phyloP scores from a whole-genome alignment of 2,888 invertebrate genomes.

The Erpobdella octoculata region DNA sequence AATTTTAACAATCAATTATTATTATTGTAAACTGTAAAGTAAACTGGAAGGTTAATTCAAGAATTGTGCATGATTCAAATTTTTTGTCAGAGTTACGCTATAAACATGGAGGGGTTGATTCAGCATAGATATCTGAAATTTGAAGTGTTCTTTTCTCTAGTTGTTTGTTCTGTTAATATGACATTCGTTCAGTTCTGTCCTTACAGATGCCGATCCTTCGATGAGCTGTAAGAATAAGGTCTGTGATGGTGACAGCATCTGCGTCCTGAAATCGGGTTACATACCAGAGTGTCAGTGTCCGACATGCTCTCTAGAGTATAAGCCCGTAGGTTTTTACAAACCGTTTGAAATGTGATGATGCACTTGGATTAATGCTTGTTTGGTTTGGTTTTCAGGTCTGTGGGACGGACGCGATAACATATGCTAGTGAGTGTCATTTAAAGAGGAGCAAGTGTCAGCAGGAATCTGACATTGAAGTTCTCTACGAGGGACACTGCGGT shows the following conservation, averaged over 20 bases:
- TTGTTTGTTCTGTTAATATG: too few relatives aligned
- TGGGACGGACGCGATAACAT: slow-evolving; percentile 15
- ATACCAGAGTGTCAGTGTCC: not conserved
- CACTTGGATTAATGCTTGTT: not conserved
- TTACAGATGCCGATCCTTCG: not conserved
- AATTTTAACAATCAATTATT: too few relatives aligned
- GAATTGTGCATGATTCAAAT: too few relatives aligned
- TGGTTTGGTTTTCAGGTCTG: slow-evolving; percentile 18
- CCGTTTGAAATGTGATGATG: too few relatives aligned
- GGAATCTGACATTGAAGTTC: not conserved
- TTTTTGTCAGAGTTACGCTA: too few relatives aligned
- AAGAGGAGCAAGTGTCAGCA: not conserved
- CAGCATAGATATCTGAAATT: too few relatives aligned
- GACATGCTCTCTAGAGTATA: not conserved
- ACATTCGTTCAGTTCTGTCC: too few relatives aligned
- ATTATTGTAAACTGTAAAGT: too few relatives aligned
- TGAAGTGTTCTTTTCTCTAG: too few relatives aligned
- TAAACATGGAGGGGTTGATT: too few relatives aligned
- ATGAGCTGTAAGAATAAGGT: not conserved
- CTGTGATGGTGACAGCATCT: not conserved
- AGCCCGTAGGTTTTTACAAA: too few relatives aligned
- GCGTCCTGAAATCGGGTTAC: not conserved
- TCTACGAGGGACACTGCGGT: slow-evolving; percentile 12
- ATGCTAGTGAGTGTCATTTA: slow-evolving; percentile 22
- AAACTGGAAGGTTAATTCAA: too few relatives aligned